phyloP scores from a whole-genome alignment of 2,113 vertebrate species.

The Dicentrarchus labrax region DNA sequence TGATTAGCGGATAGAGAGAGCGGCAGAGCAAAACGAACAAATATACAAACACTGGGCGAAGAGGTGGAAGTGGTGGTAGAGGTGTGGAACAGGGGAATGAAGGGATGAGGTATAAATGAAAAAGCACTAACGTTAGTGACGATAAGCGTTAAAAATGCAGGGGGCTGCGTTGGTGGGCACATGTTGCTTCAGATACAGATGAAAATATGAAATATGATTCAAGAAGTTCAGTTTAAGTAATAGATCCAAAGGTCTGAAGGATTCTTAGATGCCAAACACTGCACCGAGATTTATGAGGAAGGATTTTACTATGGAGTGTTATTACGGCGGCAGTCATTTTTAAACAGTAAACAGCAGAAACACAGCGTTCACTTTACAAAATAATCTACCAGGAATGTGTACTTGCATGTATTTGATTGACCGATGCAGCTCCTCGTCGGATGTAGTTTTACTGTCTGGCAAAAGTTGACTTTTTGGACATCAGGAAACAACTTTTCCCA shows the following conservation, averaged over 20 bases:
- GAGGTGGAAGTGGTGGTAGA: constrained; percentile 37
- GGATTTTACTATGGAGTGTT: not conserved
- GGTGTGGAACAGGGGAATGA: constrained; percentile 16
- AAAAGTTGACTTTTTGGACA: too few species aligned
- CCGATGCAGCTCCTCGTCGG: too few species aligned
- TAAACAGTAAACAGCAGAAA: not conserved
- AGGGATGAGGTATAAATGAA: constrained; percentile 13
- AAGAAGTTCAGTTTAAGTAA: not conserved
- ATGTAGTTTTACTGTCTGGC: too few species aligned
- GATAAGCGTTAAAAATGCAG: constrained; percentile 5
- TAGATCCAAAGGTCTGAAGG: not conserved
- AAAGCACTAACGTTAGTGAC: not conserved
- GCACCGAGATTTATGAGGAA: not conserved
- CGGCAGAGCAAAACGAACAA: constrained; percentile 68
- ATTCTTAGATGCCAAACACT: not conserved
- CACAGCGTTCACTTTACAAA: not conserved
- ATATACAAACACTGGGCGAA: constrained; percentile 65
- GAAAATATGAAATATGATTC: not conserved
- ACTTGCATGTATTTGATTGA: too few species aligned
- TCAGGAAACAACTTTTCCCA: too few species aligned
- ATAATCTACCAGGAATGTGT: not conserved
- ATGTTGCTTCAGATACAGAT: not conserved
- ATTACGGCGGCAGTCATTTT: not conserved
- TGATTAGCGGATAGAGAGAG: constrained; percentile 73
- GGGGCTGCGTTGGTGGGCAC: not conserved